Conservation (phyloP, 1,140 invertebrate genomes). For the Papilio dardanus region DNA sequence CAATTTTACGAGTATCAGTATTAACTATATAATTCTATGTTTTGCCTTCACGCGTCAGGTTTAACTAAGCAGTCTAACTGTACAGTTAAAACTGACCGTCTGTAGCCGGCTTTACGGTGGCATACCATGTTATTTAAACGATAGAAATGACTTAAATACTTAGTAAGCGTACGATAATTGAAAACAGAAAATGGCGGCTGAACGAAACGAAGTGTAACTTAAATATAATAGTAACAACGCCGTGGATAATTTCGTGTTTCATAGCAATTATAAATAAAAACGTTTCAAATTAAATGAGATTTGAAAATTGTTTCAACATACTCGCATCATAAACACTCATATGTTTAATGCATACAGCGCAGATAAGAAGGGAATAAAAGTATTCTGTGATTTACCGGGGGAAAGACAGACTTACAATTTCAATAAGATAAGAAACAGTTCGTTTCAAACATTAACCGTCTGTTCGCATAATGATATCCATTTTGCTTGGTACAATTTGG, state of each 20-base stretch:
- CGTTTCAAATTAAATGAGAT: background rate
- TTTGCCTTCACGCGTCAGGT: too few relatives aligned
- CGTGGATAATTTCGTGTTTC: background rate
- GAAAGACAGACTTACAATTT: background rate
- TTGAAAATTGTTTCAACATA: background rate
- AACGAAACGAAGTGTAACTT: background rate
- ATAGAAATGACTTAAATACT: background rate
- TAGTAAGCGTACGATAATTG: background rate
- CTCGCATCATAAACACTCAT: background rate
- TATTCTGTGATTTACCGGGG: background rate
- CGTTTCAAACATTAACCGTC: background rate
- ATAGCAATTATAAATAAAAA: too few relatives aligned
- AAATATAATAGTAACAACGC: slow-evolving; percentile 1
- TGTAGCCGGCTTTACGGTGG: too few relatives aligned
- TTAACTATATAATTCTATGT: too few relatives aligned
- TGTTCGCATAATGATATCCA: background rate
- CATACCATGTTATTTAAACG: background rate
- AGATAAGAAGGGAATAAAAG: background rate
- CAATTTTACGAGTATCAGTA: too few relatives aligned
- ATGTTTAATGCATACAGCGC: background rate
- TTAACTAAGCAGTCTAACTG: too few relatives aligned
- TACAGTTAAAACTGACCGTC: too few relatives aligned
- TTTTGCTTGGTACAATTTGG: background rate
- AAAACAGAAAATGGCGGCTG: background rate
- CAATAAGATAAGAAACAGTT: background rate